A percentile compares a stretch with the other conserved stretches of the same genome.
Evolutionary conservation across 1,140 invertebrate species (phyloP).

Genomic region (Macrocentrus cingulum): DNA sequence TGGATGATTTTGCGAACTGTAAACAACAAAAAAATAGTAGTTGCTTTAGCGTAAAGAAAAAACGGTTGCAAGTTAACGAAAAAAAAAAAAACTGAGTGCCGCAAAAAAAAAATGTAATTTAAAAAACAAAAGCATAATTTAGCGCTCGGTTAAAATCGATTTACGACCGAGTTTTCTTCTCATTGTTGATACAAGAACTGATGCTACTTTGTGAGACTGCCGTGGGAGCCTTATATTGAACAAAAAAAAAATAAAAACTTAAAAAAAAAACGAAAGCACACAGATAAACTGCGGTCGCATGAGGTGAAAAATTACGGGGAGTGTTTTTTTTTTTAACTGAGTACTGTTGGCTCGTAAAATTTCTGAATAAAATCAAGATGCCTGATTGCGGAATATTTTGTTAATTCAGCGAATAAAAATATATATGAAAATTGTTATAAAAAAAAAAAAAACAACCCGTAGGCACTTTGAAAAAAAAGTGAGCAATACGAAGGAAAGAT

Average conservation of each 20-base stretch:
- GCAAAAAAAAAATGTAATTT: background rate
- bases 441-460: too few species aligned
- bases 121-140: background rate
- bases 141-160: constrained; percentile 11
- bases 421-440: background rate
- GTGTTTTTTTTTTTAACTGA: background rate
- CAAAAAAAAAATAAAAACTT: constrained; percentile 28
- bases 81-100: background rate
- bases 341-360: constrained; percentile 16
- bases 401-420: constrained; percentile 20
- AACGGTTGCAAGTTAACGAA: background rate
- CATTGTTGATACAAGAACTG: constrained; percentile 38
- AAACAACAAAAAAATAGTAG: too few species aligned
- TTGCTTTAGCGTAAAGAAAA: background rate
- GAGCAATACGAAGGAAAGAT: too few species aligned
- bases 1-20: too few species aligned
- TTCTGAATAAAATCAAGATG: constrained; percentile 15
- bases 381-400: constrained; percentile 29
- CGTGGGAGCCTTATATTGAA: constrained; percentile 42
- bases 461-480: too few species aligned
- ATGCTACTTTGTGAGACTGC: constrained; percentile 46
- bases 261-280: constrained; percentile 19
- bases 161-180: constrained; percentile 13
- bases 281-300: constrained; percentile 5
- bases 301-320: constrained; percentile 1